Evolutionary conservation across 1,140 invertebrate species (phyloP).

Genomic region (Heliothis subflexa): DNA sequence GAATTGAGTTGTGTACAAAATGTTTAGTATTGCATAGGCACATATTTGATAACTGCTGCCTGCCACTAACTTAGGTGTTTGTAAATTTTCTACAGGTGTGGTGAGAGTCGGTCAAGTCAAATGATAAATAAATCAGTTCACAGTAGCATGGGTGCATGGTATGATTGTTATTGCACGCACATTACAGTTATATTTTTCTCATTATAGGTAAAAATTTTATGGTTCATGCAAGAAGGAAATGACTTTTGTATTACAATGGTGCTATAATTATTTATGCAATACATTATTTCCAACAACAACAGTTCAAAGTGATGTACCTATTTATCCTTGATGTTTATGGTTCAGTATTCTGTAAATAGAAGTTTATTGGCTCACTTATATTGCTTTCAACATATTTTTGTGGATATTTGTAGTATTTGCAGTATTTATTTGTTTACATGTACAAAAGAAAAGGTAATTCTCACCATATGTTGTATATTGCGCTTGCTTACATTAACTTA

Average conservation of each 20-base stretch:
- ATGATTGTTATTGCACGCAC: conserved; percentile 23
- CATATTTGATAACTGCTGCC: conserved; percentile 23
- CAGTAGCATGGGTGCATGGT: conserved; percentile 21
- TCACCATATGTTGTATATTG: no score
- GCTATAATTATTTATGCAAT: conserved; percentile 63
- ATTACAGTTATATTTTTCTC: conserved; percentile 36
- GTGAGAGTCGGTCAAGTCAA: neutral
- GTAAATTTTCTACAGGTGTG: conserved; percentile 8
- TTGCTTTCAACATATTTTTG: neutral
- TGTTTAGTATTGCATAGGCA: conserved; percentile 6
- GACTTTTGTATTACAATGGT: conserved; percentile 65
- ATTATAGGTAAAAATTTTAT: conserved; percentile 49
- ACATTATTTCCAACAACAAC: conserved; percentile 56
- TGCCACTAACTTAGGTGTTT: conserved; percentile 7
- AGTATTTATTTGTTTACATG: no score
- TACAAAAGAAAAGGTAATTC: no score
- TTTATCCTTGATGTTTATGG: conserved; percentile 4
- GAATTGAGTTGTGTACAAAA: conserved; percentile 14
- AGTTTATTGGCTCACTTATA: neutral
- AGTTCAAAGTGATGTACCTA: conserved; percentile 68
- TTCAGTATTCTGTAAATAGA: neutral
- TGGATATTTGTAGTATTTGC: neutral
- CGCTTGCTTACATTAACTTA: no score
- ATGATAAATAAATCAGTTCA: conserved; percentile 15
- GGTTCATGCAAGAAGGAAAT: conserved; percentile 60